Percentiles rank a stretch among this genome's conserved stretches.
phyloP scores from a whole-genome alignment of 2,113 vertebrate genomes.

The Xiphophorus couchianus region DNA sequence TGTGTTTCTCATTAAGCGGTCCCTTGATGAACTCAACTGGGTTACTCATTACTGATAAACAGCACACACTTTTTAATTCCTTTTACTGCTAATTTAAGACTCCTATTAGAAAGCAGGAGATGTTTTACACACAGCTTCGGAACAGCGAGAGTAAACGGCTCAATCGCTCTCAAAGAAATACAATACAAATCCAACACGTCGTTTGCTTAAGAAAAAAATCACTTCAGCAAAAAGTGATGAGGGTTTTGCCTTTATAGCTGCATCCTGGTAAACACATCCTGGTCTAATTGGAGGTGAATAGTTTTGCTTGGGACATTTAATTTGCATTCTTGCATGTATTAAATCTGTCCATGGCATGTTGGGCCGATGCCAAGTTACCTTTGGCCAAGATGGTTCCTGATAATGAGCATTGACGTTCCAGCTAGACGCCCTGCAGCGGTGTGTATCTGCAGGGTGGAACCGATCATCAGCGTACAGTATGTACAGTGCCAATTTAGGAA shows the following conservation, averaged over 20 bases:
- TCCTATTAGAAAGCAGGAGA: slow-evolving; percentile 42
- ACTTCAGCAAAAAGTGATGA: too few species aligned
- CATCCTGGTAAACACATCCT: too few species aligned
- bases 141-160: slow-evolving; percentile 19
- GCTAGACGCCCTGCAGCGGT: slow-evolving; percentile 53
- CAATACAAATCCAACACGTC: too few species aligned
- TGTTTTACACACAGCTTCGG: slow-evolving; percentile 34
- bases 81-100: slow-evolving; percentile 22
- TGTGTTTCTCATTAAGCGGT: slow-evolving; percentile 41
- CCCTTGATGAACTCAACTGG: slow-evolving; percentile 55
- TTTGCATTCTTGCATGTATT: background rate
- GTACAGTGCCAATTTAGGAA: slow-evolving; percentile 14
- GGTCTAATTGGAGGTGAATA: background rate
- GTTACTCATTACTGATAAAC: slow-evolving; percentile 37
- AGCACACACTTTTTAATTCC: slow-evolving; percentile 22
- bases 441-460: slow-evolving; percentile 62
- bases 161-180: too few species aligned
- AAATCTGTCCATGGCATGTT: background rate
- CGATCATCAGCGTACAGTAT: slow-evolving; percentile 27
- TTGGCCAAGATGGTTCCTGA: slow-evolving; percentile 39
- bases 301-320: background rate
- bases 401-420: slow-evolving; percentile 62
- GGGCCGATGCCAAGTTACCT: background rate
- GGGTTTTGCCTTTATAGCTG: too few species aligned
- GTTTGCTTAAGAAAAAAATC: too few species aligned